phyloP scores from a whole-genome alignment of 2,797 vertebrate species.

The Pempheris klunzingeri region DNA sequence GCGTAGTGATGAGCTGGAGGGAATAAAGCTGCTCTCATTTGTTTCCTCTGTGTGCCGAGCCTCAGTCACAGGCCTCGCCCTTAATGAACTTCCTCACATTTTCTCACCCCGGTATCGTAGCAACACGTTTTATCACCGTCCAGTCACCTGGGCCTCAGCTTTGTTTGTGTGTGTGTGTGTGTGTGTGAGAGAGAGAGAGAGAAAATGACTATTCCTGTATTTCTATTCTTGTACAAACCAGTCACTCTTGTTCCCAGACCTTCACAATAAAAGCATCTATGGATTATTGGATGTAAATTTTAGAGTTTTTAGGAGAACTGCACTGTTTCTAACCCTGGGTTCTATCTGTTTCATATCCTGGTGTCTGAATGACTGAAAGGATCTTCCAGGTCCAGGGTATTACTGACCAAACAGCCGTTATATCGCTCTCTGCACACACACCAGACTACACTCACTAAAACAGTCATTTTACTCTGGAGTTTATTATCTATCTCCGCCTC shows the following conservation, averaged over 20 bases:
- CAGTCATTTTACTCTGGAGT: too few species aligned
- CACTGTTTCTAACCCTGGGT: too few species aligned
- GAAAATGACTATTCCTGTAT: neutral
- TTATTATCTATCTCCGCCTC: too few species aligned
- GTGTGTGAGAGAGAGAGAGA: too few species aligned
- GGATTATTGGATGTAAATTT: neutral
- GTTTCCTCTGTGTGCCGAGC: conserved; percentile 49
- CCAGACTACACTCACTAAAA: too few species aligned
- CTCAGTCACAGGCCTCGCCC: conserved; percentile 82
- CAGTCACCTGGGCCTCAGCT: conserved; percentile 70
- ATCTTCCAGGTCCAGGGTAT: too few species aligned
- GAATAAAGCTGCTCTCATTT: conserved; percentile 76
- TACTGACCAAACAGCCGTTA: too few species aligned
- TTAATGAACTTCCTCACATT: conserved; percentile 90
- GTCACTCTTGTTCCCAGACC: neutral
- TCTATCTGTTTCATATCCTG: too few species aligned
- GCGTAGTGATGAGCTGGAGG: conserved; percentile 78
- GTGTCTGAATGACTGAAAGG: too few species aligned
- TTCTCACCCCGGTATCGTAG: conserved; percentile 87
- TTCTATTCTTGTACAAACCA: neutral
- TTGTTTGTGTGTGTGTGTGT: conserved; percentile 13
- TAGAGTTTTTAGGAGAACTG: too few species aligned
- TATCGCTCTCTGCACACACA: too few species aligned
- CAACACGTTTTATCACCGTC: conserved; percentile 89
- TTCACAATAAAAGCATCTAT: conserved; percentile 13